Percentiles rank a stretch among this genome's conserved stretches.
Evolutionary conservation across 2,888 invertebrate genomes (phyloP).

Genomic region (Mythimna ferrago): DNA sequence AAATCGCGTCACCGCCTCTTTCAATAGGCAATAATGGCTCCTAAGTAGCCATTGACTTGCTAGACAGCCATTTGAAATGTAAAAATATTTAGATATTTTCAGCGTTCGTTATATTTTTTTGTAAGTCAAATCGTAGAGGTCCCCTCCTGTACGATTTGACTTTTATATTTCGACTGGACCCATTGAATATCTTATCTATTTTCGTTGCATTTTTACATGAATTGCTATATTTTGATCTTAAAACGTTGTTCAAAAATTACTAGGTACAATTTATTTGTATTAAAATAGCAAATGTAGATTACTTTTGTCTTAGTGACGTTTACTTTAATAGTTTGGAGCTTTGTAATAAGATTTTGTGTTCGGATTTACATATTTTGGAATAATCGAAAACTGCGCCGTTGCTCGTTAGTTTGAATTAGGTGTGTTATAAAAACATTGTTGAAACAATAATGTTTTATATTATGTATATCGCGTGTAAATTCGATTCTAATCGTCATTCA

Average conservation of each 20-base stretch:
- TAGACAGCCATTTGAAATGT: conserved; percentile 17
- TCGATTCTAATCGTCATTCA: conserved; percentile 71
- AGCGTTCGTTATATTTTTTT: conserved; percentile 1
- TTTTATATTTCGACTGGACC: neutral
- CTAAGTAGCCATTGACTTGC: conserved; percentile 60
- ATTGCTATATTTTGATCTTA: neutral
- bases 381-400: conserved; percentile 49
- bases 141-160: neutral
- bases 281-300: conserved; percentile 6
- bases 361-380: conserved; percentile 34
- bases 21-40: conserved; percentile 64
- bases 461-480: conserved; percentile 62
- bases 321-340: conserved; percentile 37
- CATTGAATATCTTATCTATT: neutral
- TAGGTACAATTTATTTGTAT: neutral
- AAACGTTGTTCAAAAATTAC: neutral
- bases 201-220: neutral
- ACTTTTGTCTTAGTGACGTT: conserved; percentile 2
- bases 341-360: conserved; percentile 29
- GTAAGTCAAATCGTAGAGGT: neutral
- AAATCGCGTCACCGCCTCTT: conserved; percentile 67
- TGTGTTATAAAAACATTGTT: conserved; percentile 46
- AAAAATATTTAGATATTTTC: conserved; percentile 12
- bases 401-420: conserved; percentile 44
- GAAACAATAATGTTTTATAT: conserved; percentile 53